phyloP scores from a whole-genome alignment of 2,888 invertebrate genomes.

The Lithophane socia region DNA sequence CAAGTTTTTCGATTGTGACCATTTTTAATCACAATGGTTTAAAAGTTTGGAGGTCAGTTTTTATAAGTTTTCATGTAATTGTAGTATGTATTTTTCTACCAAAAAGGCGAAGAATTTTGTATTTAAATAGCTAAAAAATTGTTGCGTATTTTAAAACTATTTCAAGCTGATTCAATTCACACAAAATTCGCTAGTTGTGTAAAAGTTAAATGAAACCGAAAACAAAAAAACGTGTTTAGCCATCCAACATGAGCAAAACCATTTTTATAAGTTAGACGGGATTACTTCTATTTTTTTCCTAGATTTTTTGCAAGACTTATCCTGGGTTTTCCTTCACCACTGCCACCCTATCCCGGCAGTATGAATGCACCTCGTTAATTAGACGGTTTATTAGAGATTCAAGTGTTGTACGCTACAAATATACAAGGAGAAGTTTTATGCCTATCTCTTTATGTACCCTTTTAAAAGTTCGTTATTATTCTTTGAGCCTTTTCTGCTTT shows the following conservation, averaged over 20 bases:
- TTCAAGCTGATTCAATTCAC: background rate
- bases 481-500: constrained; percentile 39
- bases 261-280: background rate
- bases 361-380: constrained; percentile 86
- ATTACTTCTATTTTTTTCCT: background rate
- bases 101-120: background rate
- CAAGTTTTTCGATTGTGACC: background rate
- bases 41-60: background rate
- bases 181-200: background rate
- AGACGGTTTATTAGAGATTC: constrained; percentile 86
- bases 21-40: background rate
- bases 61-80: background rate
- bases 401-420: constrained; percentile 74
- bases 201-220: background rate
- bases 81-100: background rate
- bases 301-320: background rate
- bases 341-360: constrained; percentile 66
- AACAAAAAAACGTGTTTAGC: background rate
- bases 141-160: background rate
- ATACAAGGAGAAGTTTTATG: constrained; percentile 57
- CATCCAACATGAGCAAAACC: too few relatives aligned
- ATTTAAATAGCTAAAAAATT: background rate
- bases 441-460: constrained; percentile 44
- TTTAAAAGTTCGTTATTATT: constrained; percentile 39
- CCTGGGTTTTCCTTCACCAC: constrained; percentile 46